Conservation (phyloP, 2,797 vertebrate species). For the Sebastes elongatus region DNA sequence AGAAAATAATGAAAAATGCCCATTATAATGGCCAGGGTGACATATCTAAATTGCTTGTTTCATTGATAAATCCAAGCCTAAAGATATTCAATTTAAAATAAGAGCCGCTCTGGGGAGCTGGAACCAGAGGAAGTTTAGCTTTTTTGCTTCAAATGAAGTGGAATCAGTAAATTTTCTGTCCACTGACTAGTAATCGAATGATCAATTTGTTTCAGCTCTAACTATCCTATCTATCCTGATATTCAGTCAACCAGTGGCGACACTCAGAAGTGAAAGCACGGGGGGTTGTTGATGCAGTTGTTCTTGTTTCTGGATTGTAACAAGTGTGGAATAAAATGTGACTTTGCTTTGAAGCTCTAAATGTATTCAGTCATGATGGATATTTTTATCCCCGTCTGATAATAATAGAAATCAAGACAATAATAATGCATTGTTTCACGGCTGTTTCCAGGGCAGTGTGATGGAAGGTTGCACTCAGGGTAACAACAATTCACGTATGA, state of each 20-base stretch:
- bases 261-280: background rate
- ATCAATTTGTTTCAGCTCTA: background rate
- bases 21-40: background rate
- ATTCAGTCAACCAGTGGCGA: background rate
- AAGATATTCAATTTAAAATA: background rate
- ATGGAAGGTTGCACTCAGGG: background rate
- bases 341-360: constrained; percentile 2
- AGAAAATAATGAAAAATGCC: background rate
- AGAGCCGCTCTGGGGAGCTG: background rate
- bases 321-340: background rate
- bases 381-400: background rate
- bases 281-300: background rate
- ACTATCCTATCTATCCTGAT: background rate
- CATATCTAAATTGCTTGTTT: background rate
- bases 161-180: background rate
- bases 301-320: background rate
- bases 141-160: background rate
- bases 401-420: background rate
- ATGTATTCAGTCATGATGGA: constrained; percentile 1
- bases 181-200: background rate
- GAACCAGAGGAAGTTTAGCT: background rate
- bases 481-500: background rate
- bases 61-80: background rate
- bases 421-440: constrained; percentile 2
- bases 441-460: background rate